Conservation (phyloP, 2,797 vertebrate genomes). For the Halcyon badia region DNA sequence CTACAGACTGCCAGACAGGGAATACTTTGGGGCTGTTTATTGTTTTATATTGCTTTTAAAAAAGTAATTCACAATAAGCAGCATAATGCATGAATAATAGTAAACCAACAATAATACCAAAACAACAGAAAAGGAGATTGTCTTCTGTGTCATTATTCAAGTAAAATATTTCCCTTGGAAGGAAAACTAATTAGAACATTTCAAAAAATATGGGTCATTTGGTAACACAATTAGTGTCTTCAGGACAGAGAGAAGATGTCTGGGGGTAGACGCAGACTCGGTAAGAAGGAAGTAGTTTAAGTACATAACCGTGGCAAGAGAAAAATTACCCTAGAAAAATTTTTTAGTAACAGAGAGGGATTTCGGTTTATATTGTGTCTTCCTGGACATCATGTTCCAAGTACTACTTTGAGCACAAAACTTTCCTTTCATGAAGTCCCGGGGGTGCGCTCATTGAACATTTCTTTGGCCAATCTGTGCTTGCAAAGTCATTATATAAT, state of each 20-base stretch:
- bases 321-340: background rate
- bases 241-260: background rate
- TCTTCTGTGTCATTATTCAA: background rate
- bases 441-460: background rate
- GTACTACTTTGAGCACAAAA: background rate
- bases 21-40: background rate
- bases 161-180: background rate
- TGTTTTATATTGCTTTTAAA: background rate
- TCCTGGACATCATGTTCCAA: background rate
- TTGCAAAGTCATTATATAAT: background rate
- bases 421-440: background rate
- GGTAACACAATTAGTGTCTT: background rate
- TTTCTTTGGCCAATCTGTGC: background rate
- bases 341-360: background rate
- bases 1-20: background rate
- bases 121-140: background rate
- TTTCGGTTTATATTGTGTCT: background rate
- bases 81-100: background rate
- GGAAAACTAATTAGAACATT: background rate
- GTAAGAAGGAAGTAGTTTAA: background rate
- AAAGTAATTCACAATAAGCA: background rate
- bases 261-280: background rate
- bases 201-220: background rate
- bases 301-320: background rate
- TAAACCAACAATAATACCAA: background rate